Evolutionary conservation across 2,888 invertebrate species (phyloP), one percentile per base, ranked within the genome.

Genomic region (Hyposoter didymator): DNA sequence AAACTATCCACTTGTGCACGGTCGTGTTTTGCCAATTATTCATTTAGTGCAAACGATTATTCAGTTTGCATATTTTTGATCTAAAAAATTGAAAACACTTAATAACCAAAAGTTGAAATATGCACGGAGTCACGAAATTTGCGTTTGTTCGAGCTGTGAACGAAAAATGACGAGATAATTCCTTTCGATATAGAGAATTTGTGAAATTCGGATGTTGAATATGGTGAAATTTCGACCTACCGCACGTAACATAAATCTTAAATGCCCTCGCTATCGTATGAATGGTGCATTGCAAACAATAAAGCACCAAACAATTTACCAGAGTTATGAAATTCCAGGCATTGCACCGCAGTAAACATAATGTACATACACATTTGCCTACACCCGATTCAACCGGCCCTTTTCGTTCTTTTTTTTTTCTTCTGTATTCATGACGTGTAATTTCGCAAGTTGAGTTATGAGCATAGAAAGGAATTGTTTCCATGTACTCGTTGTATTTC

Each of bases 191-290:
- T 55, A 45, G 55, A 55, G 69, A 69, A 70, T 78, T 78, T 47
- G 70, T 45, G 69, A 69, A 74, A 81, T 47, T 73, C 28, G 49
- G 22, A 67, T 35, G 74, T 69, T 12, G 67, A 74, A 81, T 75
- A 69, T 74, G 59, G 19, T 59, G 74, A 62, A 59, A 55, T 67
- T 75, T 74, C 67, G 12, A 47, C 67, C 67, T 81, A 75, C 67
- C 73, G 14, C 39, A 14, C 52, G 45, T 45, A 66, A 55, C 81
- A 81, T 81, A 73, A 81, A 81, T 75, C 67, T 49, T 75, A 14
- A 69, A 69, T 47, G 75, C 75, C 69, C 47, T 81, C 35, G 47
- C 35, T 47, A 62, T 81, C 64, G 74, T 43, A 10, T 39, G 67
- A 43, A 45, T 28, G 62, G 69, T 70, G 70, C 19, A 70, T 70